phyloP scores from a whole-genome alignment of 2,113 vertebrate genomes.

The Mastomys coucha region DNA sequence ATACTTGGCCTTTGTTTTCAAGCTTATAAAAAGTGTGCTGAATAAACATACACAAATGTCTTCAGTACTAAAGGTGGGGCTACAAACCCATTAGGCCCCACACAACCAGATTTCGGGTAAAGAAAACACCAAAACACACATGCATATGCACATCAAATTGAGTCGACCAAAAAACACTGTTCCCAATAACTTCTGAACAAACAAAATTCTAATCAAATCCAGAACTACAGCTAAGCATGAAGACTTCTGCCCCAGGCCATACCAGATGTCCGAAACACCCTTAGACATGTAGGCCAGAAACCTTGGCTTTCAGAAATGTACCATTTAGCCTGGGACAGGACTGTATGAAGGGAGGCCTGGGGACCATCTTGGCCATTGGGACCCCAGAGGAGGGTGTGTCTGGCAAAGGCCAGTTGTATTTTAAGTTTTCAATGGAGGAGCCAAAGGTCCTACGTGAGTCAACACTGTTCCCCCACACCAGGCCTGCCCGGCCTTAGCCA shows the following conservation, averaged over 20 bases:
- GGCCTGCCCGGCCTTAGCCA: neutral
- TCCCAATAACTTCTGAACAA: constrained; percentile 58
- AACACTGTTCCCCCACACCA: neutral
- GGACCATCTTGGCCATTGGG: neutral
- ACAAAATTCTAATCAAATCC: constrained; percentile 70
- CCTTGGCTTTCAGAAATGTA: neutral
- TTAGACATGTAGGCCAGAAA: neutral
- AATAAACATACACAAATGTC: neutral
- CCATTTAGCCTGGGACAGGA: neutral
- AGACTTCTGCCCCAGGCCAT: neutral
- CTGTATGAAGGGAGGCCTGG: neutral
- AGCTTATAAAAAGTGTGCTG: neutral
- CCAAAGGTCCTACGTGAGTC: neutral
- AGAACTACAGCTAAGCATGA: neutral
- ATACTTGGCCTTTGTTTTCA: neutral
- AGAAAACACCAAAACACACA: constrained; percentile 1
- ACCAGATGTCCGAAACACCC: neutral
- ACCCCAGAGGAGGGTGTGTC: neutral
- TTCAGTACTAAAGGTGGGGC: constrained; percentile 51
- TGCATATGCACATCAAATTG: constrained; percentile 29
- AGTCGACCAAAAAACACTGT: constrained; percentile 49
- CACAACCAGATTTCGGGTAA: constrained; percentile 8
- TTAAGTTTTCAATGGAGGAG: neutral
- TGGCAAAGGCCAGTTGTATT: neutral
- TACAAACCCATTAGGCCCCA: neutral